Evolutionary conservation across 2,113 vertebrate genomes (phyloP).

Genomic region (Pelecanus crispus): DNA sequence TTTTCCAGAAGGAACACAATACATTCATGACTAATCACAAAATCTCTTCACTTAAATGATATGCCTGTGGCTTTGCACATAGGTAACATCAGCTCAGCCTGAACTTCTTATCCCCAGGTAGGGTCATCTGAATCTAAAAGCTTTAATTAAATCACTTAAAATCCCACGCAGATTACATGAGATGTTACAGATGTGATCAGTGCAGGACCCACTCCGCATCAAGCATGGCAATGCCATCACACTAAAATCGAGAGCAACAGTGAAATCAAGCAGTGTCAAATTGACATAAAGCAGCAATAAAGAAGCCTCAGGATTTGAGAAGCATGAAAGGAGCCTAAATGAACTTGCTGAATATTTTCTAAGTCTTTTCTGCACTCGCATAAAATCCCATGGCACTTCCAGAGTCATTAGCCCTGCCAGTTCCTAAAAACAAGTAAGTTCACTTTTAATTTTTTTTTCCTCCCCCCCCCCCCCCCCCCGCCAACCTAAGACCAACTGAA

Average conservation of each 20-base stretch:
- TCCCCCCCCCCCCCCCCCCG: too few relatives aligned
- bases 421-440: slow-evolving; percentile 14
- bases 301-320: slow-evolving; percentile 15
- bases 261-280: slow-evolving; percentile 20
- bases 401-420: slow-evolving; percentile 41
- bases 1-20: background rate
- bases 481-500: background rate
- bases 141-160: background rate
- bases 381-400: slow-evolving; percentile 19
- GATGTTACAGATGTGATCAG: background rate
- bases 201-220: background rate
- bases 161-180: background rate
- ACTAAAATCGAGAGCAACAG: background rate
- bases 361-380: slow-evolving; percentile 1
- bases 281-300: slow-evolving; percentile 37
- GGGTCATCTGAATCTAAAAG: background rate
- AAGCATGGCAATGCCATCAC: background rate
- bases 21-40: background rate
- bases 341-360: slow-evolving; percentile 45
- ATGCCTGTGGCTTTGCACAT: background rate
- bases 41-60: background rate
- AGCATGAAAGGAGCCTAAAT: slow-evolving; percentile 36
- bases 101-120: background rate
- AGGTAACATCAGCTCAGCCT: background rate
- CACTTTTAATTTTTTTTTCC: background rate